A percentile compares a stretch with the other conserved stretches of the same genome.
These are phyloP conservation scores for Cynoglossus semilaevis DNA, from an alignment of 2,113 vertebrate genomes.

Conservation along the genomic window DNA sequence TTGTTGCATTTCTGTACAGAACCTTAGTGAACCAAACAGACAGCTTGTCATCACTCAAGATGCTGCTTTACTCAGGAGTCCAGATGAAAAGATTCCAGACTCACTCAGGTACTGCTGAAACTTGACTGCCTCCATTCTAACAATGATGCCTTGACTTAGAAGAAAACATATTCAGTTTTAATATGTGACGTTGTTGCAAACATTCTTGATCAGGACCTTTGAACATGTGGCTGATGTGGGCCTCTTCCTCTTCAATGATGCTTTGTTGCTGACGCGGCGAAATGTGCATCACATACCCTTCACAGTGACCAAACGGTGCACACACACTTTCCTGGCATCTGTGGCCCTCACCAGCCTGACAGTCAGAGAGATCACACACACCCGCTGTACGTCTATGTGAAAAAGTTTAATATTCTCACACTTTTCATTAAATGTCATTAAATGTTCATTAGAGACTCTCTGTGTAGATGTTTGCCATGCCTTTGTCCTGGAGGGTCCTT, in stretches of 20 bases:
- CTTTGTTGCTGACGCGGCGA: constrained; percentile 66
- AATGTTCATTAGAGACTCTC: not conserved
- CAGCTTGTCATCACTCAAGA: constrained; percentile 80
- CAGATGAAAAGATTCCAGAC: constrained; percentile 70
- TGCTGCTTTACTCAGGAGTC: constrained; percentile 73
- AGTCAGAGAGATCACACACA: constrained; percentile 72
- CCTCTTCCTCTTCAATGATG: constrained; percentile 83
- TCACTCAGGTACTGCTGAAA: constrained; percentile 74
- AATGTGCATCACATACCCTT: constrained; percentile 70
- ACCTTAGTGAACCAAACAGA: constrained; percentile 77
- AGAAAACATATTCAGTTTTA: too few species aligned
- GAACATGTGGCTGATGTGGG: constrained; percentile 74
- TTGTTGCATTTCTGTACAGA: constrained; percentile 57
- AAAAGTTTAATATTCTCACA: not conserved
- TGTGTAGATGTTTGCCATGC: constrained; percentile 77
- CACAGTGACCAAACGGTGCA: constrained; percentile 54
- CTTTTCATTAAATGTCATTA: not conserved
- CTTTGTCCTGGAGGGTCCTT: constrained; percentile 76
- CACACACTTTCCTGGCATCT: constrained; percentile 79
- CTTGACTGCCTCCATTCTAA: too few species aligned
- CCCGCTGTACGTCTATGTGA: constrained; percentile 72
- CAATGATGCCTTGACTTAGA: too few species aligned
- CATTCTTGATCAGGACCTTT: constrained; percentile 55
- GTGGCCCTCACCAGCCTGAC: constrained; percentile 74
- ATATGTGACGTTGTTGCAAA: constrained; percentile 4